Percentiles rank a stretch among this genome's conserved stretches.
Evolutionary conservation across 2,888 invertebrate genomes (phyloP).

Genomic region (Drosophila nr. perissopoda): DNA sequence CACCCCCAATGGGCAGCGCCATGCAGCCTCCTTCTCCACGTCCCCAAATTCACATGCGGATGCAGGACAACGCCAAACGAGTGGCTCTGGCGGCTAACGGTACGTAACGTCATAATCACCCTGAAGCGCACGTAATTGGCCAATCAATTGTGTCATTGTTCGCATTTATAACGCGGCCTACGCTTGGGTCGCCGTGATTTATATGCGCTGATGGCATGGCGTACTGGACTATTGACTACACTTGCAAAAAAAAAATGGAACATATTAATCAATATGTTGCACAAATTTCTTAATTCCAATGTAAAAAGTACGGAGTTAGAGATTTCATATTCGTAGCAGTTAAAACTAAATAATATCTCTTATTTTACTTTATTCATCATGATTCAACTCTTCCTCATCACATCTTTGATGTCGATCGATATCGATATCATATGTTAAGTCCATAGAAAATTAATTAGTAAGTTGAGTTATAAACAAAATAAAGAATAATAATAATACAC

Average conservation of each 20-base stretch:
- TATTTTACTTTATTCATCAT: background rate
- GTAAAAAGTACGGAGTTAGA: background rate
- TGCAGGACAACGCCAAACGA: conserved; percentile 36
- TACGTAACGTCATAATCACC: conserved; percentile 83
- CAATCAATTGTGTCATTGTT: conserved; percentile 84
- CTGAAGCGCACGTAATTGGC: conserved; percentile 84
- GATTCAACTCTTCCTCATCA: background rate
- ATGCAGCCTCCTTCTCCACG: conserved; percentile 3
- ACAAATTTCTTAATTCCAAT: background rate
- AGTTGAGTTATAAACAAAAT: background rate
- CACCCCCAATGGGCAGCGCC: conserved; percentile 14
- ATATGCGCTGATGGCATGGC: conserved; percentile 64
- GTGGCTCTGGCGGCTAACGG: conserved; percentile 63
- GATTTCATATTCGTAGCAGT: background rate
- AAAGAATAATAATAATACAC: background rate
- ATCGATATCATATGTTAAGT: too few species aligned
- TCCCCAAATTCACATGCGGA: conserved; percentile 14
- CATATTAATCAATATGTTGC: background rate
- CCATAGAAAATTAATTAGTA: background rate
- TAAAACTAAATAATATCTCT: background rate
- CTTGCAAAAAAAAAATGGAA: conserved; percentile 1
- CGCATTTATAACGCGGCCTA: conserved; percentile 78
- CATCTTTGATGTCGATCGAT: too few species aligned
- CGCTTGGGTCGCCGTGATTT: conserved; percentile 73
- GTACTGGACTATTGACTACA: conserved; percentile 21